Percentiles rank a stretch among this genome's conserved stretches.
Conservation (phyloP, 2,113 vertebrate genomes). For the Trogon surrucura region DNA sequence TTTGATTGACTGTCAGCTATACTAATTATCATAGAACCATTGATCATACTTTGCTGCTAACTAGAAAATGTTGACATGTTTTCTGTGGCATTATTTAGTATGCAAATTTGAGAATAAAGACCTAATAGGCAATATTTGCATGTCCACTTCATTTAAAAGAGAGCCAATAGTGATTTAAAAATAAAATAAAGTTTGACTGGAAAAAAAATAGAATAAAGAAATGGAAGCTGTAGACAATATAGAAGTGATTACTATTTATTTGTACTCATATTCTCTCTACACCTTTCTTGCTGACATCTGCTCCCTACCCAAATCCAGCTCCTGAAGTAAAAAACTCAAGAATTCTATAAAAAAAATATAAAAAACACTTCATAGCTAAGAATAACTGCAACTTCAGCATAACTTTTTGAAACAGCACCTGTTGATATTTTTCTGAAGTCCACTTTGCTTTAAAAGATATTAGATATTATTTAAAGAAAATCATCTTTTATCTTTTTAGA, state of each 20-base stretch:
- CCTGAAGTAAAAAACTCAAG: neutral
- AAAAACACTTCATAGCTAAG: neutral
- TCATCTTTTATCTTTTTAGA: neutral
- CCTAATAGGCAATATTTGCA: neutral
- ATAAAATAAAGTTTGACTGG: neutral
- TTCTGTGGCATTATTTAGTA: conserved; percentile 34
- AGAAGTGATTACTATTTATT: neutral
- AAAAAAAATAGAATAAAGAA: neutral
- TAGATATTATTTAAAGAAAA: neutral
- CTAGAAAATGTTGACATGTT: conserved; percentile 32
- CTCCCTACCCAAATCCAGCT: neutral
- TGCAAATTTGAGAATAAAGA: conserved; percentile 13
- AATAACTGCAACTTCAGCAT: neutral
- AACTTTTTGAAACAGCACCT: neutral
- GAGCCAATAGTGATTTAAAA: neutral
- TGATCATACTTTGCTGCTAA: conserved; percentile 56
- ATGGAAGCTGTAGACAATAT: neutral
- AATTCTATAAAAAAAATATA: neutral
- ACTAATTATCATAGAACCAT: conserved; percentile 56
- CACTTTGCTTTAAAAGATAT: neutral
- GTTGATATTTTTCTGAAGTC: neutral
- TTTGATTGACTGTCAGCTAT: conserved; percentile 62
- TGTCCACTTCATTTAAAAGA: neutral
- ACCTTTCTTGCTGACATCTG: neutral
- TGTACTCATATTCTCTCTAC: neutral